A percentile compares a stretch with the other conserved stretches of the same genome.
Conservation (phyloP, 2,797 vertebrate genomes). For the Discoglossus pictus region DNA sequence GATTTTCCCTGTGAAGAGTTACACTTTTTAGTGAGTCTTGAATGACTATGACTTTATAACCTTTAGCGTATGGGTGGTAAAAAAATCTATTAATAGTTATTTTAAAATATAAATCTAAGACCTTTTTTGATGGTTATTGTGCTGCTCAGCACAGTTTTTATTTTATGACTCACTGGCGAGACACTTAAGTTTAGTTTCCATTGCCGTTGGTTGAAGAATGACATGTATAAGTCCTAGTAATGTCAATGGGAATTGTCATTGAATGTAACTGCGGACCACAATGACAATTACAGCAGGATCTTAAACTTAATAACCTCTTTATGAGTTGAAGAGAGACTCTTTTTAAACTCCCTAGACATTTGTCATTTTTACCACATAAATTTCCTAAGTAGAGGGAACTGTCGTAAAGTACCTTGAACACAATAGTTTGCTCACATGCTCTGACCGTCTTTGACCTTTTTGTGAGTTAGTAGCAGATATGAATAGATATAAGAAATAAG, state of each 20-base stretch:
- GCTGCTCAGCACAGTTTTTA: slow-evolving; percentile 32
- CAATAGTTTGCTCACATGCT: slow-evolving; percentile 45
- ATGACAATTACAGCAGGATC: slow-evolving; percentile 50
- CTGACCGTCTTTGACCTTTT: slow-evolving; percentile 15
- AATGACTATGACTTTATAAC: neutral
- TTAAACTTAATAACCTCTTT: slow-evolving; percentile 54
- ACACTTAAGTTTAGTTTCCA: slow-evolving; percentile 28
- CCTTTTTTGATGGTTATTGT: slow-evolving; percentile 36
- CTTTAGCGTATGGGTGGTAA: neutral
- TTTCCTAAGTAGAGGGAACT: slow-evolving; percentile 51
- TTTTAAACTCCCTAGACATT: slow-evolving; percentile 52
- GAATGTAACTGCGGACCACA: slow-evolving; percentile 40
- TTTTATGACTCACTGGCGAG: slow-evolving; percentile 42
- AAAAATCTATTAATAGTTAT: slow-evolving; percentile 34
- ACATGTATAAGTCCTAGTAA: slow-evolving; percentile 43
- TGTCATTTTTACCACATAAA: slow-evolving; percentile 50
- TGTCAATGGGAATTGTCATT: slow-evolving; percentile 48
- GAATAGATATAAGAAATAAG: too few relatives aligned
- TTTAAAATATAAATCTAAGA: slow-evolving; percentile 29
- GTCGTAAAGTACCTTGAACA: slow-evolving; percentile 51
- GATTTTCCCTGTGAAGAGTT: too few relatives aligned
- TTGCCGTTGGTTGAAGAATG: slow-evolving; percentile 24
- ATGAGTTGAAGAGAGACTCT: slow-evolving; percentile 54
- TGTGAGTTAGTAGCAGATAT: slow-evolving; percentile 3
- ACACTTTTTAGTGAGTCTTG: too few relatives aligned